Base-by-base conservation (phyloP, 2,113 vertebrate species). In the Hippocampus abdominalis region DNA sequence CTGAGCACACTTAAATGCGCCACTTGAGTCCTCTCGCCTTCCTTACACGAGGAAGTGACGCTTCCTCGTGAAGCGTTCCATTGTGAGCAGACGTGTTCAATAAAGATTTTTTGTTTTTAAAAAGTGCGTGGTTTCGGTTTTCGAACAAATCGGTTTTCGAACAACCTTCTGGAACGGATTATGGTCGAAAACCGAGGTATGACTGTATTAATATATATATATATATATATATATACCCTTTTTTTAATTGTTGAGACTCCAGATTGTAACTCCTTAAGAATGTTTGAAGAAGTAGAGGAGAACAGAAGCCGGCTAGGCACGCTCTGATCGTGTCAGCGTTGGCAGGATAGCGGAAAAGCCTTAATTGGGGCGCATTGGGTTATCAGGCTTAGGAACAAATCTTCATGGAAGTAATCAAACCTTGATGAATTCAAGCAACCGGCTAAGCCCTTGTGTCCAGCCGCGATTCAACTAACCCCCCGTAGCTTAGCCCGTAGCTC, bases 331-430 rank as follows among this genome's bases (percentile, higher is more conserved):
- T 23, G 78, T 79, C 51, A 62, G 75, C 77, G 78, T 82, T 74
- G 69, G 84, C 86, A 80, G 79, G 81, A 85, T 87, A 85, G 79
- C 74, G 77, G 84, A 84, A 84, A 84, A 77, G 81, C 81, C 80
- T 89, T 90, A 89, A 91, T 90, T 92, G 78, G 73, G 69, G 86
- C 88, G 86, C 86, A 81, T 85, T 73, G 77, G 89, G 85, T 92
- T 91, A 91, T 91, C 84, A 27, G 77, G 79, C 77, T 63, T 79
- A 66, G 82, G 81, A 76, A 83, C 77, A 86, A 89, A 90, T 90
- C 88, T 90, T 83, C 84, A 83, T 77, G 88, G 76, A 90, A 91
- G 86, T 92, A 92, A 93, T 92, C 89, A 91, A 92, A 88, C 81
- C 86, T 87, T 90, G 90, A 90, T 91, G 87, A 91, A 91, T 92